Conservation (phyloP, 2,888 invertebrate genomes). For the Carterocephalus palaemon region DNA sequence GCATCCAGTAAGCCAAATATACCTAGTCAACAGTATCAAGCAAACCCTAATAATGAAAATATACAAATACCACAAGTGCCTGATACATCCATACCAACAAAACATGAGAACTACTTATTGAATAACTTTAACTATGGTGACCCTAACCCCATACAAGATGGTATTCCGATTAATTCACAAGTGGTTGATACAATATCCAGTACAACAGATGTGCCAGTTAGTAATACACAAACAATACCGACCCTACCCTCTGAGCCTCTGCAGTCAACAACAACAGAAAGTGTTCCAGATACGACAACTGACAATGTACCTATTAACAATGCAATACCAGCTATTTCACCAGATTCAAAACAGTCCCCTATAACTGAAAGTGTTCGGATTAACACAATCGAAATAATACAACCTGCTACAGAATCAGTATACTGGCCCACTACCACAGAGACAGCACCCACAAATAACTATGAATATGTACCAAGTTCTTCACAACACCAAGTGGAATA, state of each 20-base stretch:
- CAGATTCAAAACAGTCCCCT: too few species aligned
- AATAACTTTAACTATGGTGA: constrained; percentile 6
- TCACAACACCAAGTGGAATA: too few species aligned
- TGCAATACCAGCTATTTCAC: background rate
- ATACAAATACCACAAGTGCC: constrained; percentile 28
- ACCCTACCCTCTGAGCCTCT: constrained; percentile 10
- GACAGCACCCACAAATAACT: too few species aligned
- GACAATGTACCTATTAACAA: constrained; percentile 24
- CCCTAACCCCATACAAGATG: constrained; percentile 21
- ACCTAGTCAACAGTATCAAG: constrained; percentile 28
- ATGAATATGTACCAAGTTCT: too few species aligned
- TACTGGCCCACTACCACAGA: too few species aligned
- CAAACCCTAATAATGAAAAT: constrained; percentile 27
- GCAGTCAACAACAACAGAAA: constrained; percentile 26
- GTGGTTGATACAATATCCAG: constrained; percentile 15
- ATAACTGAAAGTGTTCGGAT: too few species aligned
- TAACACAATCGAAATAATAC: too few species aligned
- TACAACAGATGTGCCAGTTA: constrained; percentile 2
- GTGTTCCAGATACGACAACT: constrained; percentile 28
- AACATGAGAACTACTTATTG: constrained; percentile 6
- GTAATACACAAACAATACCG: constrained; percentile 18
- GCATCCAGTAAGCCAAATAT: constrained; percentile 32
- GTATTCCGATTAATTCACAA: constrained; percentile 6
- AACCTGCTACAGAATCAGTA: too few species aligned
- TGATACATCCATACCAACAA: constrained; percentile 15